Conservation (phyloP, 2,797 vertebrate genomes). For the Peromyscus attwateri region DNA sequence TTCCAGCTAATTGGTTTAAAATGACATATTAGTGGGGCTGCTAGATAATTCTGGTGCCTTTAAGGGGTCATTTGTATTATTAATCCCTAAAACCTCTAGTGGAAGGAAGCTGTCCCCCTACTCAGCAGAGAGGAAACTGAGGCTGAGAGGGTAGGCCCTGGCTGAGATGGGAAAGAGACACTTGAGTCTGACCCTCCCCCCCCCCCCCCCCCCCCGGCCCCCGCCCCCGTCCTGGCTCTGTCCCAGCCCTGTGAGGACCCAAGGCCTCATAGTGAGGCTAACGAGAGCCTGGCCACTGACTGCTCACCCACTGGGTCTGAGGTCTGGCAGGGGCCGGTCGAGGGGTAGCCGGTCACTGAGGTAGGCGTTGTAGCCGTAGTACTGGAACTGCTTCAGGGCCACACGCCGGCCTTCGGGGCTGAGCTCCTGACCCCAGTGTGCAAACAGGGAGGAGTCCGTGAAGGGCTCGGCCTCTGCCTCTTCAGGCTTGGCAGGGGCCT, state of each 20-base stretch:
- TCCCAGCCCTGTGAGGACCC: neutral
- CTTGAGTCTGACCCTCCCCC: rapidly evolving
- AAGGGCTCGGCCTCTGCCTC: conserved; percentile 91
- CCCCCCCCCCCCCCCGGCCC: too few relatives aligned
- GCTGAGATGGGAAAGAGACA: neutral
- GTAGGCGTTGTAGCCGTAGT: conserved; percentile 99
- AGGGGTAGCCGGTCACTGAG: conserved; percentile 97
- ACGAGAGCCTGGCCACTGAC: neutral
- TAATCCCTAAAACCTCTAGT: conserved; percentile 53
- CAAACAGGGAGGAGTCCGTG: conserved; percentile 96
- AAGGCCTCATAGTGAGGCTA: rapidly evolving
- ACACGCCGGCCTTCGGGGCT: conserved; percentile 92
- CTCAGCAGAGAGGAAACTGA: conserved; percentile 64
- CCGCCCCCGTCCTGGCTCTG: neutral
- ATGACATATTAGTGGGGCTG: conserved; percentile 75
- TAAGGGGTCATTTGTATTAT: conserved; percentile 69
- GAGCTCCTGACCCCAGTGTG: conserved; percentile 98
- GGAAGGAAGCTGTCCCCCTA: neutral
- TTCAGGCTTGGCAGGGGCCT: conserved; percentile 94
- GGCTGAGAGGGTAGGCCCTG: neutral
- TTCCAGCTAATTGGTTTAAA: conserved; percentile 81
- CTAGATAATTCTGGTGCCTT: conserved; percentile 39
- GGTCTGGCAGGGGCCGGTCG: conserved; percentile 94
- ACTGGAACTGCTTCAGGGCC: conserved; percentile 98
- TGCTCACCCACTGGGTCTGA: conserved; percentile 96